Percentiles rank a stretch among this genome's conserved stretches.
Evolutionary conservation across 2,797 vertebrate species (phyloP).

Genomic region (Tenualosa ilisha): DNA sequence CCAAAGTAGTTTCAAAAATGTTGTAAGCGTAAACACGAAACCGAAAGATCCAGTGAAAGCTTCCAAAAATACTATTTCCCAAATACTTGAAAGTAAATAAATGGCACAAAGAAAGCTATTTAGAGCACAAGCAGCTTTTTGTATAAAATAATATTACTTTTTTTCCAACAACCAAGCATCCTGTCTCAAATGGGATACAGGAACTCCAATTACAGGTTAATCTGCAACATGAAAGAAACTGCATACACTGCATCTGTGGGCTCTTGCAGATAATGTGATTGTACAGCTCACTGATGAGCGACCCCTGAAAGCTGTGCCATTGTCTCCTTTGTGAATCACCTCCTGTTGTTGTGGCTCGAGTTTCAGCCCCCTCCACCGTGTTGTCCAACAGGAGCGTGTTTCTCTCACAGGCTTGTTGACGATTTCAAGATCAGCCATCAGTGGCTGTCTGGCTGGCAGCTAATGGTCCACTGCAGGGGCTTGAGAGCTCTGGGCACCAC

Average conservation of each 20-base stretch:
- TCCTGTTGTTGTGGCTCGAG: neutral
- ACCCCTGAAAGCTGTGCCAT: neutral
- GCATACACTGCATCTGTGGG: neutral
- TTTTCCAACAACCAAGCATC: neutral
- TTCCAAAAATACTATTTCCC: neutral
- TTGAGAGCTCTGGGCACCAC: neutral
- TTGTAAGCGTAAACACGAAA: neutral
- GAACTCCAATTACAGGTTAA: neutral
- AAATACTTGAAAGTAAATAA: neutral
- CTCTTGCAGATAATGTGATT: neutral
- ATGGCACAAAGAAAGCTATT: neutral
- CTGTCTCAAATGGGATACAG: neutral
- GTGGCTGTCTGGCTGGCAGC: neutral
- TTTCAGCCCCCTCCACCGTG: neutral
- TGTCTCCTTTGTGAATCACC: constrained; percentile 2
- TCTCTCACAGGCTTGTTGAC: neutral
- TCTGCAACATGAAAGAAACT: neutral
- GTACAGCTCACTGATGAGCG: neutral
- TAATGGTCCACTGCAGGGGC: neutral
- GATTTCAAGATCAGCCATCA: neutral
- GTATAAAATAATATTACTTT: neutral
- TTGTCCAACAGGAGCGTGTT: neutral
- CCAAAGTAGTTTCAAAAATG: neutral
- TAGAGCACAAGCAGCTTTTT: neutral
- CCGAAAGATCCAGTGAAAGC: neutral